These are phyloP conservation scores for Brachyalestes nurse DNA, from an alignment of 2,797 vertebrate genomes.

Conservation along the genomic window DNA sequence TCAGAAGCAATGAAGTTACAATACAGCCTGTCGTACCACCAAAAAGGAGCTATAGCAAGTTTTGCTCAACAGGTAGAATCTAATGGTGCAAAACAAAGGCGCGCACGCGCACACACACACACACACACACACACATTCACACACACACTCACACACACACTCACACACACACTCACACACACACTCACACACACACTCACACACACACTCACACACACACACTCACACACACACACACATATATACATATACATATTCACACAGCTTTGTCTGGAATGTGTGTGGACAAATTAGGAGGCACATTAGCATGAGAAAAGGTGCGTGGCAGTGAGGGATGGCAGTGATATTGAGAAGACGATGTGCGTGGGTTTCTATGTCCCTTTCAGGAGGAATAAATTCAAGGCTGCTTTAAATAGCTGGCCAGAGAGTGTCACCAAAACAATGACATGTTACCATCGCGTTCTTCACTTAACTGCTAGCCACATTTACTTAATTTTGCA, in stretches of 20 bases:
- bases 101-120: constrained; percentile 26
- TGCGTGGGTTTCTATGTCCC: constrained; percentile 24
- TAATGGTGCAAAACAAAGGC: background rate
- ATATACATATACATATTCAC: constrained; percentile 3
- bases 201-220: constrained; percentile 19
- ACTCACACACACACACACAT: constrained; percentile 9
- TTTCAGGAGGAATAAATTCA: constrained; percentile 29
- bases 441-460: background rate
- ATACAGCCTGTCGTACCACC: background rate
- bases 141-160: background rate
- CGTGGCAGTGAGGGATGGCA: constrained; percentile 38
- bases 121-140: constrained; percentile 8
- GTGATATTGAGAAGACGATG: constrained; percentile 33
- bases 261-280: constrained; percentile 22
- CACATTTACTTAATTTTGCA: background rate
- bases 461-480: background rate
- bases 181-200: constrained; percentile 12
- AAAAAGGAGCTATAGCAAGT: background rate
- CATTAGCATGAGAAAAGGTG: constrained; percentile 48
- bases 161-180: constrained; percentile 20
- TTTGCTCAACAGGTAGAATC: constrained; percentile 39
- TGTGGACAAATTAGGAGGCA: constrained; percentile 31
- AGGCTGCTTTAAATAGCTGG: constrained; percentile 20
- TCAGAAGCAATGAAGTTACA: background rate
- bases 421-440: constrained; percentile 13